Conservation (phyloP, 2,888 invertebrate species). For the Noctua janthe region DNA sequence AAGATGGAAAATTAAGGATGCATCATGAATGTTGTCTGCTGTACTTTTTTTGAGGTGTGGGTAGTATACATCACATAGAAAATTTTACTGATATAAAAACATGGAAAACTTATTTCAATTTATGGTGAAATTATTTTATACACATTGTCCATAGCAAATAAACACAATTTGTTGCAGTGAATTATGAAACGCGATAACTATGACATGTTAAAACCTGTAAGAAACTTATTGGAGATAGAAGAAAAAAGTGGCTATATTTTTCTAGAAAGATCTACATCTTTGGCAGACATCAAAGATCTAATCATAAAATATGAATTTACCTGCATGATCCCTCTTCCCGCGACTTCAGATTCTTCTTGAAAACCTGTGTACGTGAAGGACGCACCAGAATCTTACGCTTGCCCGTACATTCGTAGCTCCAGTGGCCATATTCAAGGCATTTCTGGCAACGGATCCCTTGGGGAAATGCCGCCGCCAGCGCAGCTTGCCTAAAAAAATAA, state of each 20-base stretch:
- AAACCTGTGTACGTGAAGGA: constrained; percentile 94
- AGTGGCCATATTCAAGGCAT: constrained; percentile 97
- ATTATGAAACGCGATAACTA: constrained; percentile 8
- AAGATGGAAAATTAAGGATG: background rate
- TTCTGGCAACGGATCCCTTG: constrained; percentile 97
- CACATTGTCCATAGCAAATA: background rate
- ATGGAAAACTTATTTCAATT: background rate
- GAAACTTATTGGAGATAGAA: constrained; percentile 16
- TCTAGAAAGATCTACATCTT: constrained; percentile 36
- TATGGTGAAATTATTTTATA: background rate
- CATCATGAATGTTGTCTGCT: background rate
- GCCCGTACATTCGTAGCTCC: constrained; percentile 98
- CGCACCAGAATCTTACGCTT: constrained; percentile 97
- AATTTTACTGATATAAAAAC: background rate
- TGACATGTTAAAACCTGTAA: background rate
- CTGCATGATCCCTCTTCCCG: constrained; percentile 84
- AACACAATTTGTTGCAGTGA: background rate
- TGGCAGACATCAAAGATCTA: too few relatives aligned
- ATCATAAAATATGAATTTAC: constrained; percentile 63
- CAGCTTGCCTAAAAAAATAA: constrained; percentile 86
- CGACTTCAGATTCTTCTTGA: constrained; percentile 92
- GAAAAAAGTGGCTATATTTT: constrained; percentile 11
- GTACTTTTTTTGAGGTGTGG: background rate
- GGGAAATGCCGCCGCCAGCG: constrained; percentile 92
- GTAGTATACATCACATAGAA: background rate